phyloP scores from a whole-genome alignment of 2,113 vertebrate species.

The Trematocara nigrifrons region DNA sequence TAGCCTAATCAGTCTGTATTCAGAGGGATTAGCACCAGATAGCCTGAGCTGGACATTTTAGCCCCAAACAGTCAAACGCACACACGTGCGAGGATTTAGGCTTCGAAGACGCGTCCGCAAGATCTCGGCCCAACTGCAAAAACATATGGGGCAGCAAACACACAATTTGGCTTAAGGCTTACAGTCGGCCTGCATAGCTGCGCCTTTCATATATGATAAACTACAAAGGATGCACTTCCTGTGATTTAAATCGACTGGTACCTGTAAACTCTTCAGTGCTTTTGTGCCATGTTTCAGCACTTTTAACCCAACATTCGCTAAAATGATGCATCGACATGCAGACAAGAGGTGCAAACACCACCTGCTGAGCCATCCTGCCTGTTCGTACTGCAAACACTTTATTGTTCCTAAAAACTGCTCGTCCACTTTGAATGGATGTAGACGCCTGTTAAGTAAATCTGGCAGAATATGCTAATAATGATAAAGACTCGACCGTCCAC shows the following conservation, averaged over 20 bases:
- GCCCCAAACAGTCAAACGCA: slow-evolving; percentile 31
- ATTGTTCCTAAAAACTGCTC: background rate
- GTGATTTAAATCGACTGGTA: background rate
- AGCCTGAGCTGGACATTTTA: slow-evolving; percentile 47
- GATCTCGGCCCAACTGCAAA: background rate
- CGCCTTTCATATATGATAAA: background rate
- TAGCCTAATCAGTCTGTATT: slow-evolving; percentile 56
- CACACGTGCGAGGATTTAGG: slow-evolving; percentile 32
- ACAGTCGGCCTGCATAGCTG: slow-evolving; percentile 9
- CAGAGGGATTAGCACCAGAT: slow-evolving; percentile 61
- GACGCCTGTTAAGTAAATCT: background rate
- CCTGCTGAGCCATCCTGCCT: background rate
- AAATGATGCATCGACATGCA: background rate
- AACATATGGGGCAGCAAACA: slow-evolving; percentile 30
- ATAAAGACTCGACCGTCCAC: background rate
- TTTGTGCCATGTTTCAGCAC: background rate
- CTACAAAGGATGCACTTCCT: background rate
- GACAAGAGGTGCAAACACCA: background rate
- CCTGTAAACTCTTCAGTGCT: background rate
- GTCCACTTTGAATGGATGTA: background rate
- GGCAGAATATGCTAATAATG: background rate
- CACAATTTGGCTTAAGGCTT: slow-evolving; percentile 18
- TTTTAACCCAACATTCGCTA: background rate
- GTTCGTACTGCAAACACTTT: background rate
- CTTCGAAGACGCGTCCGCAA: slow-evolving; percentile 18